Percentiles rank a stretch among this genome's conserved stretches.
These are phyloP conservation scores for Platichthys stellatus DNA, from an alignment of 2,113 vertebrate genomes.

Conservation along the genomic window DNA sequence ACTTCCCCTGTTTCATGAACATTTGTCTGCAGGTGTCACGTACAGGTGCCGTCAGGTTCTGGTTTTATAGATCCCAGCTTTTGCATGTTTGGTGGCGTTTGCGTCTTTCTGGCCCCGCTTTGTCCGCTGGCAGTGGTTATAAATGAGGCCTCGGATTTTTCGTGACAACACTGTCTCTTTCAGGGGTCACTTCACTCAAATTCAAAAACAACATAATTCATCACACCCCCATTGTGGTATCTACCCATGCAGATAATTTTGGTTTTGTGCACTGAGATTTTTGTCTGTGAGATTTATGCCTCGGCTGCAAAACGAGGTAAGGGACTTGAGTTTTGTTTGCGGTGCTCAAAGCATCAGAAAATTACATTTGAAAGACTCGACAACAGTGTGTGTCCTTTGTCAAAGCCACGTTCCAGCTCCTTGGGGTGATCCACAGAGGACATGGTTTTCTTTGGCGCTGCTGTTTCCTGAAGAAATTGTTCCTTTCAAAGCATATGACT, in stretches of 20 bases:
- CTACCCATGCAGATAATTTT: constrained; percentile 11
- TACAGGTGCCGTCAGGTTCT: background rate
- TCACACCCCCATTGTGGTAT: background rate
- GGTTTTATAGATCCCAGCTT: background rate
- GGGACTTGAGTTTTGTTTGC: constrained; percentile 32
- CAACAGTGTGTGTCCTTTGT: constrained; percentile 8
- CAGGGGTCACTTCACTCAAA: constrained; percentile 27
- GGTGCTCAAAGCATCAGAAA: constrained; percentile 24
- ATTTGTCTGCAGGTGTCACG: background rate
- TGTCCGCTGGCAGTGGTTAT: background rate
- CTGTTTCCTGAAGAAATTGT: background rate
- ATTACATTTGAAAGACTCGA: constrained; percentile 32
- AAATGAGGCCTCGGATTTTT: background rate
- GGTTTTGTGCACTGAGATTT: constrained; percentile 10
- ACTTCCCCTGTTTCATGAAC: background rate
- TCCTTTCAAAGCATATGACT: constrained; percentile 1
- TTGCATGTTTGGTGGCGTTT: background rate
- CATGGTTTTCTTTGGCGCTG: background rate
- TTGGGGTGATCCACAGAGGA: constrained; percentile 24
- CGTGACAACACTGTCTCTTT: constrained; percentile 7
- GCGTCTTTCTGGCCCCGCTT: background rate
- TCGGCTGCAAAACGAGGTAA: constrained; percentile 19
- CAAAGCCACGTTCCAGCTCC: background rate
- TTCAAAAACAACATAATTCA: background rate
- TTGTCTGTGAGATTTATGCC: constrained; percentile 26